A percentile compares a stretch with the other conserved stretches of the same genome.
phyloP scores from a whole-genome alignment of 2,888 invertebrate species.

The Drosophila demipolita region DNA sequence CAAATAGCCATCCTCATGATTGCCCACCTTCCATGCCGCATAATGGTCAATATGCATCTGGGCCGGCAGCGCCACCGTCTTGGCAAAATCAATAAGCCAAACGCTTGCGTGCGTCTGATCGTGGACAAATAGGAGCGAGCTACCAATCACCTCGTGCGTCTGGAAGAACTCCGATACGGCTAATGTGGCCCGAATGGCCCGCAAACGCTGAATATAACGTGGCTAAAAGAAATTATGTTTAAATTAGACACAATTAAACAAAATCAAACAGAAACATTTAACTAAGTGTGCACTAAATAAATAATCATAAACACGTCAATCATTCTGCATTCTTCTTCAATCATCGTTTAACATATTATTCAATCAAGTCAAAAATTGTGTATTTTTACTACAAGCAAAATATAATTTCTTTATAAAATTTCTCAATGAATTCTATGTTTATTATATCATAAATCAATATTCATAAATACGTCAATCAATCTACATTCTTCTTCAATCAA shows the following conservation, averaged over 20 bases:
- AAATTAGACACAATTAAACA: not conserved
- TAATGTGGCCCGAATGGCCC: constrained; percentile 92
- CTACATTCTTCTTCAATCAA: not conserved
- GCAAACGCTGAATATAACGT: constrained; percentile 93
- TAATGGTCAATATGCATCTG: constrained; percentile 91
- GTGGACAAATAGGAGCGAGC: constrained; percentile 97
- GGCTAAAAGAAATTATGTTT: constrained; percentile 86
- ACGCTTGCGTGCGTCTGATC: constrained; percentile 94
- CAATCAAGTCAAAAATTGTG: not conserved
- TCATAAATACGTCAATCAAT: too few species aligned
- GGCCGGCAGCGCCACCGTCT: constrained; percentile 93
- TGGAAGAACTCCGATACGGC: constrained; percentile 95
- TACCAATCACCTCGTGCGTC: constrained; percentile 97
- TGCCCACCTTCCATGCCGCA: constrained; percentile 96
- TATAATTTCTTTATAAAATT: not conserved
- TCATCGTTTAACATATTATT: not conserved
- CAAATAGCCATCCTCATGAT: constrained; percentile 98
- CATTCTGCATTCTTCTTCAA: not conserved
- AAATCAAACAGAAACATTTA: not conserved
- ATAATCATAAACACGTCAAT: too few species aligned
- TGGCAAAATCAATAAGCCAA: constrained; percentile 99
- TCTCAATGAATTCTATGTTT: too few species aligned
- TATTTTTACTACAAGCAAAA: not conserved
- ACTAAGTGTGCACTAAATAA: not conserved
- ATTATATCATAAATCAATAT: too few species aligned